A percentile compares a stretch with the other conserved stretches of the same genome.
These are phyloP conservation scores for Pyrochroa serraticornis DNA, from an alignment of 2,888 invertebrate genomes.

Conservation along the genomic window DNA sequence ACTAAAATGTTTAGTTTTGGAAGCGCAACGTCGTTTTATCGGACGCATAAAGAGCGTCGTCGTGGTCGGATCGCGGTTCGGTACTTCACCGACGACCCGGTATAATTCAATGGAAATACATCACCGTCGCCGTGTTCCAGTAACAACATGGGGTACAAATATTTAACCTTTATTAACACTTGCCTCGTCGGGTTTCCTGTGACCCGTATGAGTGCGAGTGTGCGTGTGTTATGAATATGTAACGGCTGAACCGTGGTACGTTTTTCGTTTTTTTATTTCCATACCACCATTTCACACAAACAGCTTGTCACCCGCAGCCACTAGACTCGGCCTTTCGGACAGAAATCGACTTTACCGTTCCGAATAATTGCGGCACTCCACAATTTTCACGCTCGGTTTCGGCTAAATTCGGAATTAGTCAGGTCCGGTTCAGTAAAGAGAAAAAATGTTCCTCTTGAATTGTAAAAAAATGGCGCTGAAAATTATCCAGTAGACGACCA, in stretches of 20 bases:
- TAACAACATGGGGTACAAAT: slow-evolving; percentile 40
- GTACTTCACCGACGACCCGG: not conserved
- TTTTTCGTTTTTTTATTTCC: not conserved
- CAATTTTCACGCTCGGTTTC: too few species aligned
- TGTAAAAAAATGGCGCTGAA: too few species aligned
- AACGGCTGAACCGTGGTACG: slow-evolving; percentile 21
- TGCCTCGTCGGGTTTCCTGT: slow-evolving; percentile 48
- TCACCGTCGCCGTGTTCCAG: slow-evolving; percentile 17
- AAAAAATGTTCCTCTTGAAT: slow-evolving; percentile 53
- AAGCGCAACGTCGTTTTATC: too few species aligned
- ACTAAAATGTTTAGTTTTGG: too few species aligned
- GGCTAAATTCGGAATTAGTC: too few species aligned
- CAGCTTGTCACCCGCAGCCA: slow-evolving; percentile 14
- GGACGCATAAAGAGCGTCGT: too few species aligned
- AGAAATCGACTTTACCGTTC: too few species aligned
- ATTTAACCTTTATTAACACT: slow-evolving; percentile 51
- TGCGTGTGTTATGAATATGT: slow-evolving; percentile 29
- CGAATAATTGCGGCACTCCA: not conserved
- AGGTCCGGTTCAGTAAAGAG: too few species aligned
- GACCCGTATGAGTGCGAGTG: slow-evolving; percentile 42
- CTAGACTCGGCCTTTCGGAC: not conserved
- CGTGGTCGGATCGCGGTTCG: not conserved
- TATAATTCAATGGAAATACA: not conserved
- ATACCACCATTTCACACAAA: slow-evolving; percentile 13
- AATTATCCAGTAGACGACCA: too few species aligned